Evolutionary conservation across 2,113 vertebrate genomes (phyloP).

Genomic region (Saiga tatarica): DNA sequence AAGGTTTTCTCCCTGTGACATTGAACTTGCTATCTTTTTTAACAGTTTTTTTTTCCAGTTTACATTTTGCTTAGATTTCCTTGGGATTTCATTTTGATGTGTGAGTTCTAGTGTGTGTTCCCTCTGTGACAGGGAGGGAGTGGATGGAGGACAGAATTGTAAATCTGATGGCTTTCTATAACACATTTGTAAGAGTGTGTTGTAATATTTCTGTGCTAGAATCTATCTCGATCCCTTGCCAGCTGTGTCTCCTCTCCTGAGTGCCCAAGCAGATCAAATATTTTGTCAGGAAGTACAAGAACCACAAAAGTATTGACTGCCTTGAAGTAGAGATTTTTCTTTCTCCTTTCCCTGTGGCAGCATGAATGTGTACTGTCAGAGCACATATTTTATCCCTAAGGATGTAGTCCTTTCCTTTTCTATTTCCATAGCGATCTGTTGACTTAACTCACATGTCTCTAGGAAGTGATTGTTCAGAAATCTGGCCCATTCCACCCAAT

Average conservation of each 20-base stretch:
- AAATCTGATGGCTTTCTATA: not conserved
- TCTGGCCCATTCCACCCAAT: constrained; percentile 78
- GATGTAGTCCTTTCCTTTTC: constrained; percentile 1
- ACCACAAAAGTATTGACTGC: not conserved
- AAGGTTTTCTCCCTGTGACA: not conserved
- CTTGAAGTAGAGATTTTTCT: not conserved
- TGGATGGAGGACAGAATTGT: not conserved
- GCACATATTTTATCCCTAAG: not conserved
- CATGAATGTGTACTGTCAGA: not conserved
- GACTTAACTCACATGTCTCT: constrained; percentile 88
- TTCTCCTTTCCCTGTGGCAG: not conserved
- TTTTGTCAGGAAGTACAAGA: not conserved
- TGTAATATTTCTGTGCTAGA: not conserved
- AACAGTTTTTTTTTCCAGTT: not conserved
- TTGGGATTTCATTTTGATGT: constrained; percentile 22
- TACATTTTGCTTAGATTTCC: not conserved
- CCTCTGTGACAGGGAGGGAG: not conserved
- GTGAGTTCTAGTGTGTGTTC: not conserved
- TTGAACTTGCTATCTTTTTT: not conserved
- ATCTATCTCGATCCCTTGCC: not conserved
- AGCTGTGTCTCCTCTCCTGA: not conserved
- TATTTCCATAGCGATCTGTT: constrained; percentile 84
- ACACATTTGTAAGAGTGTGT: not conserved
- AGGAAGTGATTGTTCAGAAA: constrained; percentile 83
- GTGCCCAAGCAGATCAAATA: not conserved